Percentiles rank a stretch among this genome's conserved stretches.
Evolutionary conservation across 2,888 invertebrate species (phyloP).

Genomic region (Morpho deidamia): DNA sequence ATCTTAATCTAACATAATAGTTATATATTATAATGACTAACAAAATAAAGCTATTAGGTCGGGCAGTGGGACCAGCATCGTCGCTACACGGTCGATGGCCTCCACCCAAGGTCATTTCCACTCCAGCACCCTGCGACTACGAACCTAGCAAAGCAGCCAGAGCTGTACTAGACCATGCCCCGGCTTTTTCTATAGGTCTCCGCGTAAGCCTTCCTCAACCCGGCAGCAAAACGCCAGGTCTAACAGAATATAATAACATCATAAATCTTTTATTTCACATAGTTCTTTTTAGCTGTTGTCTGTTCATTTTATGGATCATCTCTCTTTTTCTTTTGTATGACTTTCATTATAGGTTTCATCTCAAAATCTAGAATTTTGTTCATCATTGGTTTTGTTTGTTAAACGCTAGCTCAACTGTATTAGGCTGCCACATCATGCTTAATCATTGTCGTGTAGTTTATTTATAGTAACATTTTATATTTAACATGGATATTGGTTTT

Average conservation of each 20-base stretch:
- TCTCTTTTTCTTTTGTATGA: not conserved
- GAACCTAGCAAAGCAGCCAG: conserved; percentile 85
- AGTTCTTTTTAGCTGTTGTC: not conserved
- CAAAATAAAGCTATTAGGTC: conserved; percentile 46
- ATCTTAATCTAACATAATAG: not conserved
- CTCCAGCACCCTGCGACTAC: conserved; percentile 95
- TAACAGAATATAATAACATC: conserved; percentile 8
- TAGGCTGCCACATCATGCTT: too few species aligned
- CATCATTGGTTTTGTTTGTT: not conserved
- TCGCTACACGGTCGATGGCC: conserved; percentile 90
- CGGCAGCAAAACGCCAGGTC: conserved; percentile 76
- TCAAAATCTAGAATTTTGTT: not conserved
- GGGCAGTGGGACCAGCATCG: conserved; percentile 86
- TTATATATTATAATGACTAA: not conserved
- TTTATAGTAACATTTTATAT: too few species aligned
- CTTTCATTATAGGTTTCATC: not conserved
- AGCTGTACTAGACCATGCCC: conserved; percentile 72
- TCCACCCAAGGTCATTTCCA: conserved; percentile 80
- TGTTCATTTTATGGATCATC: not conserved
- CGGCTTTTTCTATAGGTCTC: conserved; percentile 81
- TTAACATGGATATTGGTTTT: too few species aligned
- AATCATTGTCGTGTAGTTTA: too few species aligned
- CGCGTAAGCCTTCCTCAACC: conserved; percentile 70
- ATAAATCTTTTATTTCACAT: not conserved
- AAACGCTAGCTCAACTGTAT: not conserved